A percentile compares a stretch with the other conserved stretches of the same genome.
Evolutionary conservation across 1,140 invertebrate species (phyloP).

Genomic region (Megalonaias nervosa): DNA sequence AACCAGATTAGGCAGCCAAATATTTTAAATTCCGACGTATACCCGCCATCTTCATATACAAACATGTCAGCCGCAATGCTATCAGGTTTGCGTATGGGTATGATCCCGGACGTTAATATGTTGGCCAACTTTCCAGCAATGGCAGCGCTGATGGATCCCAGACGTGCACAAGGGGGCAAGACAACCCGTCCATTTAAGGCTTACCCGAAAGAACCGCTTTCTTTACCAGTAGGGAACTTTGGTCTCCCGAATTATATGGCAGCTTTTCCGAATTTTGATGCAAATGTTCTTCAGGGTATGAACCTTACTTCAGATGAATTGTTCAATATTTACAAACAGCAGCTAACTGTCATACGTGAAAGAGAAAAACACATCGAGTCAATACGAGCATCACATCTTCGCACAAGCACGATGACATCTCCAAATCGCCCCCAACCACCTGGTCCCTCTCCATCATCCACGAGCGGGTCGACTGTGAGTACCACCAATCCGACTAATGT

Average conservation of each 20-base stretch:
- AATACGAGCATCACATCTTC: slow-evolving; percentile 27
- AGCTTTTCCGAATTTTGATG: slow-evolving; percentile 33
- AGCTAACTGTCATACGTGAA: slow-evolving; percentile 36
- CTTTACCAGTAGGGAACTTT: slow-evolving; percentile 33
- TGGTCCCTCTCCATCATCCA: neutral
- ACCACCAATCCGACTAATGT: neutral
- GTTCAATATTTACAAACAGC: slow-evolving; percentile 46
- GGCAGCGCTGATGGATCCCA: slow-evolving; percentile 44
- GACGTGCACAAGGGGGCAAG: slow-evolving; percentile 28
- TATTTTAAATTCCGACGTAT: slow-evolving; percentile 20
- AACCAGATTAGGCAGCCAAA: too few relatives aligned
- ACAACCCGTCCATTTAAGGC: slow-evolving; percentile 48
- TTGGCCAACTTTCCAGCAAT: slow-evolving; percentile 38
- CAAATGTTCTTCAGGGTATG: slow-evolving; percentile 33
- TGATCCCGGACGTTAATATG: slow-evolving; percentile 23
- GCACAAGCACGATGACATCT: slow-evolving; percentile 6
- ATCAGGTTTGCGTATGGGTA: too few relatives aligned
- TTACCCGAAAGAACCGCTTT: slow-evolving; percentile 46
- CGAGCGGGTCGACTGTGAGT: neutral
- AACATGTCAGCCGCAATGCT: slow-evolving; percentile 21
- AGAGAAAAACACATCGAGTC: slow-evolving; percentile 35
- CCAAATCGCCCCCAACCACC: neutral
- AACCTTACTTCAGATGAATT: slow-evolving; percentile 43
- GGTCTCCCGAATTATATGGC: slow-evolving; percentile 28
- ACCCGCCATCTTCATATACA: slow-evolving; percentile 17